Evolutionary conservation across 2,797 vertebrate species (phyloP), one percentile per base, ranked within the genome.

Genomic region (Molossus alvarezi): DNA sequence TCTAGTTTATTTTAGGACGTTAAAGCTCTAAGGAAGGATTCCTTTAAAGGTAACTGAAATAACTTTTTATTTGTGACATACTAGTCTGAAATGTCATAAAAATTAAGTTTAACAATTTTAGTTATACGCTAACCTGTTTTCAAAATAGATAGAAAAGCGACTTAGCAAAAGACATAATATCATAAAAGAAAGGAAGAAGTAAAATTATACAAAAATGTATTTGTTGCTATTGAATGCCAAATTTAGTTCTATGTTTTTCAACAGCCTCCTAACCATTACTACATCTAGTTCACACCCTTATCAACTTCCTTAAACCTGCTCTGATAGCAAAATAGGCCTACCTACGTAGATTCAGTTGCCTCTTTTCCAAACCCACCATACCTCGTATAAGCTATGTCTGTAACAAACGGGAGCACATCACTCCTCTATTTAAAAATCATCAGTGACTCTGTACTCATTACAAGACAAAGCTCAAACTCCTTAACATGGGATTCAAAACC

Each of bases 1-100:
- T 75, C 14, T 94, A 91, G 58, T 55, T 91, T 58, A 71, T 85
- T 91, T 85, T 85, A 94, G 65, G 37, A 95, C 37, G 51, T 69
- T 88, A 67, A 73, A 73, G 17, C 33, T 92, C n/a, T 89, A 85
- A 60, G 51, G 41, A 83, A 64, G 45, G 55, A 62, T n/a, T 92
- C 17, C 80, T 91, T 91, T 67, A 80, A 95, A 89, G 51, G 33
- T 65, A 83, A n/a, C 45, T 91, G n/a, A 86, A 86, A 14, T 86
- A 73, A 81, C 55, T 60, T 85, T 81, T 60, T 76, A 60, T 69
- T 81, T 86, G 41, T 90, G 53, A 67, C 25, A 41, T 82, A 51
- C 72, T 79, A 58, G 53, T 25, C 33, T 95, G 11, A 86, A 85
- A 57, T 80, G 57, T 80, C 81, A 71, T 86, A 88, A 67, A 86